Evolutionary conservation across 2,113 vertebrate genomes (phyloP).

Genomic region (Megaleporinus macrocephalus): DNA sequence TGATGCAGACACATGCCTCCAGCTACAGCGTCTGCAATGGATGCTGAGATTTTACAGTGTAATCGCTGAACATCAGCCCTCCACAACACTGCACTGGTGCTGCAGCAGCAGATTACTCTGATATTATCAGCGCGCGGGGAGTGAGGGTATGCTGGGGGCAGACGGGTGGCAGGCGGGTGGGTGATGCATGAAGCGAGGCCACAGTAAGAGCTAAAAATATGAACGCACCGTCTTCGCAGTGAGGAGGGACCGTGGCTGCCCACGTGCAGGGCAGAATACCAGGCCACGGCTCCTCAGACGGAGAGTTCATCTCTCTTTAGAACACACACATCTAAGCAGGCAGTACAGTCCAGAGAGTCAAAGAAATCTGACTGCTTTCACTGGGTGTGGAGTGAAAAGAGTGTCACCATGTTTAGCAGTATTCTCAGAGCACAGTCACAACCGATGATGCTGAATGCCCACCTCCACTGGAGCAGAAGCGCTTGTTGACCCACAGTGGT

Average conservation of each 20-base stretch:
- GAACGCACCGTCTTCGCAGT: slow-evolving; percentile 11
- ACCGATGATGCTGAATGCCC: background rate
- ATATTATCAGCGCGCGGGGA: background rate
- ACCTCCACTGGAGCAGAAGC: slow-evolving; percentile 20
- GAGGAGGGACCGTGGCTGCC: slow-evolving; percentile 21
- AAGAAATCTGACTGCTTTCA: slow-evolving; percentile 20
- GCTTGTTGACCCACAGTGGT: slow-evolving; percentile 13
- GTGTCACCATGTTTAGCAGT: background rate
- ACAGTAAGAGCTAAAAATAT: slow-evolving; percentile 55
- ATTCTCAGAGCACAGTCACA: background rate
- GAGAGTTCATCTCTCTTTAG: slow-evolving; percentile 10
- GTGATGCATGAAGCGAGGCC: slow-evolving; percentile 22
- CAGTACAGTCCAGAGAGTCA: background rate
- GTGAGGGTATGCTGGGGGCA: background rate
- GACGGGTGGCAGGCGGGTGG: slow-evolving; percentile 1
- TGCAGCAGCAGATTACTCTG: background rate
- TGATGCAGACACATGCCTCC: background rate
- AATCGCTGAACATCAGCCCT: background rate
- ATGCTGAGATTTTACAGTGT: background rate
- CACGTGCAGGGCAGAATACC: slow-evolving; percentile 14
- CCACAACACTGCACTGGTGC: background rate
- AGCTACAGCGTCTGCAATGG: background rate
- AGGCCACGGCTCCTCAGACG: slow-evolving; percentile 5
- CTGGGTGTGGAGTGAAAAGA: background rate
- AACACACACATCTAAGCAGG: slow-evolving; percentile 14